Evolutionary conservation across 2,797 vertebrate species (phyloP).

Genomic region (Phoxinus dragarum): DNA sequence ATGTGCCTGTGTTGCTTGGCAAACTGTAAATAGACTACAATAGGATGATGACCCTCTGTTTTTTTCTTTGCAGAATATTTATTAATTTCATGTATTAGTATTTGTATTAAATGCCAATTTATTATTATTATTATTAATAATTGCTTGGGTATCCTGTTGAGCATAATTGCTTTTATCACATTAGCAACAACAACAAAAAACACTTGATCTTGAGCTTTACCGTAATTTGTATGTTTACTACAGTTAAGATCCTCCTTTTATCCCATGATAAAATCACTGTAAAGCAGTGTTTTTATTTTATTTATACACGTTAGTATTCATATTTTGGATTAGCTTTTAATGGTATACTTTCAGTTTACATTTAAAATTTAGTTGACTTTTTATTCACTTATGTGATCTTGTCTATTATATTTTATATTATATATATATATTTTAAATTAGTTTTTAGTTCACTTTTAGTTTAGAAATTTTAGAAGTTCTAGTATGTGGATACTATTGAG

Average conservation of each 20-base stretch:
- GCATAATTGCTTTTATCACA: not conserved
- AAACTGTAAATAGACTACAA: constrained; percentile 1
- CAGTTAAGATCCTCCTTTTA: not conserved
- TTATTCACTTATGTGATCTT: not conserved
- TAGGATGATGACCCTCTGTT: not conserved
- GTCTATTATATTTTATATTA: not conserved
- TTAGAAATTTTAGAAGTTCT: not conserved
- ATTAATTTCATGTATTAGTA: not conserved
- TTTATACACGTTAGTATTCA: not conserved
- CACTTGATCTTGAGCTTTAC: not conserved
- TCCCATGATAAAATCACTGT: not conserved
- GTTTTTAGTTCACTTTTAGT: not conserved
- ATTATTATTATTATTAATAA: not conserved
- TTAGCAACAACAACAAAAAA: not conserved
- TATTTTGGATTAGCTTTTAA: not conserved
- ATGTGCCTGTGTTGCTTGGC: not conserved
- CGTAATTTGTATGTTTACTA: not conserved
- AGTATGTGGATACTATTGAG: too few species aligned
- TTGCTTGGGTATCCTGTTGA: not conserved
- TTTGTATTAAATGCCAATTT: not conserved
- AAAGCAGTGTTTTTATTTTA: not conserved
- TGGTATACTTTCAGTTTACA: not conserved
- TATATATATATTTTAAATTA: not conserved
- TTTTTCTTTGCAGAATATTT: not conserved
- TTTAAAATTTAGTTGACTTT: not conserved